These are phyloP conservation scores for Rhyzopertha dominica DNA, from an alignment of 1,140 invertebrate genomes.

Conservation along the genomic window DNA sequence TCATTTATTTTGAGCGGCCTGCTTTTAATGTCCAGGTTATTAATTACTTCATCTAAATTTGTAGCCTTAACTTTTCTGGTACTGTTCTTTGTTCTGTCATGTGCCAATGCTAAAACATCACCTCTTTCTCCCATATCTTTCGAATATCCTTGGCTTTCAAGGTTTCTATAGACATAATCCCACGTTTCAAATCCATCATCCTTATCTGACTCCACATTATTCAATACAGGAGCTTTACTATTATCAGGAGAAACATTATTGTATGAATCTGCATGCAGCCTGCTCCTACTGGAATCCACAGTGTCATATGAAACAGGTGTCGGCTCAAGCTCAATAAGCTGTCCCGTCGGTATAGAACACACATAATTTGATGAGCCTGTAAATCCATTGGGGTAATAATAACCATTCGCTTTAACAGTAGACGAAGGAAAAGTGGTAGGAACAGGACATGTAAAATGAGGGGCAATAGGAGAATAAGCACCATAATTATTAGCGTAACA, in stretches of 20 bases:
- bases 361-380: conserved; percentile 6
- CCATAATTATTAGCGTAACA: conserved; percentile 26
- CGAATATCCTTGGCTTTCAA: conserved; percentile 67
- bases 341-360: conserved; percentile 50
- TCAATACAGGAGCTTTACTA: no score
- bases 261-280: conserved; percentile 8
- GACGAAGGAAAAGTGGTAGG: conserved; percentile 30
- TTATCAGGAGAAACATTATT: no score
- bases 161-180: conserved; percentile 73
- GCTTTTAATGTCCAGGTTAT: conserved; percentile 42
- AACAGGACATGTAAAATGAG: conserved; percentile 27
- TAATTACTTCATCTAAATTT: conserved; percentile 50
- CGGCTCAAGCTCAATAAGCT: conserved; percentile 66
- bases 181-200: conserved; percentile 59
- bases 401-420: conserved; percentile 23
- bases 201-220: conserved; percentile 37
- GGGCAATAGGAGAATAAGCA: conserved; percentile 18
- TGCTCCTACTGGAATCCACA: no score
- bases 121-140: conserved; percentile 61
- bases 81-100: conserved; percentile 44
- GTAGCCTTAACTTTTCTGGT: conserved; percentile 47
- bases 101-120: conserved; percentile 52
- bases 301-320: no score
- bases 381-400: conserved; percentile 22
- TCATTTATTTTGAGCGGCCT: conserved; percentile 53